Evolutionary conservation across 2,113 vertebrate genomes (phyloP).

Genomic region (Paedocypris sp.): DNA sequence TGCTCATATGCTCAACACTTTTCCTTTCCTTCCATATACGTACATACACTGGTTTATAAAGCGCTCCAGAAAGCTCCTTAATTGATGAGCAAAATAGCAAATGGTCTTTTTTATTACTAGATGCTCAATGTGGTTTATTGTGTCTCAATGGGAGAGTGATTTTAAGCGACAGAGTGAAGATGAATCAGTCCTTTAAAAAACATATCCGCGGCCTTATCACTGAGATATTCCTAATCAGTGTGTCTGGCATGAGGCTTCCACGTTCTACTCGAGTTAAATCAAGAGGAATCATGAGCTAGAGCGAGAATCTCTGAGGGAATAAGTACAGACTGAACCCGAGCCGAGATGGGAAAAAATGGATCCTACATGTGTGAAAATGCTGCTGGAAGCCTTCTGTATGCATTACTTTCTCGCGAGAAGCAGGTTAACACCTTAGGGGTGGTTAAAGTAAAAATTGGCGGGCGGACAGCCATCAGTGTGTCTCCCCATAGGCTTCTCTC

Average conservation of each 20-base stretch:
- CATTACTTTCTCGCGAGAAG: not conserved
- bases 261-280: not conserved
- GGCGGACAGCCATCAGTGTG: not conserved
- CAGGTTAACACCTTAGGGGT: not conserved
- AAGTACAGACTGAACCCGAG: not conserved
- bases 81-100: slow-evolving; percentile 52
- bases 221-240: slow-evolving; percentile 13
- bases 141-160: slow-evolving; percentile 7
- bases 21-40: not conserved
- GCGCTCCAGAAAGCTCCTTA: slow-evolving; percentile 28
- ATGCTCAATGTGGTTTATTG: slow-evolving; percentile 27
- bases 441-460: not conserved
- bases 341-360: not conserved
- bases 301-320: not conserved
- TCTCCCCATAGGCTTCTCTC: not conserved
- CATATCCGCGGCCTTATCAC: slow-evolving; percentile 2
- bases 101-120: slow-evolving; percentile 40
- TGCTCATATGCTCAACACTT: not conserved
- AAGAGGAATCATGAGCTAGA: not conserved
- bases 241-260: slow-evolving; percentile 18
- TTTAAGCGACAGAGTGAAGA: not conserved
- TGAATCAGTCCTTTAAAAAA: not conserved
- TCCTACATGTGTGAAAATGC: not conserved
- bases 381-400: not conserved
- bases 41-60: slow-evolving; percentile 30